Conservation (phyloP, 2,113 vertebrate species). For the Raja brachyura region DNA sequence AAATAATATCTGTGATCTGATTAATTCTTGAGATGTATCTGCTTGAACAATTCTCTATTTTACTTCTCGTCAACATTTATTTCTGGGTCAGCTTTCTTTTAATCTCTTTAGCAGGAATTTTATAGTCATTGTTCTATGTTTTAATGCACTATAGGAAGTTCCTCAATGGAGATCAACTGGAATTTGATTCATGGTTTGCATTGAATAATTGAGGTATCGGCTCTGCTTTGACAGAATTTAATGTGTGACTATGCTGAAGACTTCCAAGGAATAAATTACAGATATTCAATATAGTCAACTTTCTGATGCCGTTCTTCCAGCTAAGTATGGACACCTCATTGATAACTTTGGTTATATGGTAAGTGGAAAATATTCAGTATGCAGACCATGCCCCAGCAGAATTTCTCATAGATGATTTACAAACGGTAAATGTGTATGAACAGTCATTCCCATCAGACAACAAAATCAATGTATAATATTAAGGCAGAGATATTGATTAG, state of each 20-base stretch:
- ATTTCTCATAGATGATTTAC: background rate
- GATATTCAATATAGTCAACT: background rate
- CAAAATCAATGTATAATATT: too few species aligned
- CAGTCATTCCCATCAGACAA: background rate
- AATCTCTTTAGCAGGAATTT: background rate
- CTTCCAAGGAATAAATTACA: background rate
- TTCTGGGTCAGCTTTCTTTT: background rate
- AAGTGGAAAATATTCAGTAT: background rate
- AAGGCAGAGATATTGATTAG: too few species aligned
- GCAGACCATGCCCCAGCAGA: background rate
- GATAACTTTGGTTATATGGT: background rate
- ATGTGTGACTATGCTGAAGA: background rate
- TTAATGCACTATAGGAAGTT: background rate
- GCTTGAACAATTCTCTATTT: background rate
- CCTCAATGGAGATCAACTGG: background rate
- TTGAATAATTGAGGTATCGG: constrained; percentile 18
- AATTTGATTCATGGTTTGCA: background rate
- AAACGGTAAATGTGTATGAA: background rate
- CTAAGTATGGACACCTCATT: background rate
- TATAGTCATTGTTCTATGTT: background rate
- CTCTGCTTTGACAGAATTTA: background rate
- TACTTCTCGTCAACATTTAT: background rate
- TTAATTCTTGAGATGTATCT: background rate
- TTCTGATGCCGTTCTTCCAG: background rate
- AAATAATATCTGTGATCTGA: background rate